These are phyloP conservation scores for Helicolenus hilgendorfi DNA, from an alignment of 2,797 vertebrate genomes.

Conservation along the genomic window DNA sequence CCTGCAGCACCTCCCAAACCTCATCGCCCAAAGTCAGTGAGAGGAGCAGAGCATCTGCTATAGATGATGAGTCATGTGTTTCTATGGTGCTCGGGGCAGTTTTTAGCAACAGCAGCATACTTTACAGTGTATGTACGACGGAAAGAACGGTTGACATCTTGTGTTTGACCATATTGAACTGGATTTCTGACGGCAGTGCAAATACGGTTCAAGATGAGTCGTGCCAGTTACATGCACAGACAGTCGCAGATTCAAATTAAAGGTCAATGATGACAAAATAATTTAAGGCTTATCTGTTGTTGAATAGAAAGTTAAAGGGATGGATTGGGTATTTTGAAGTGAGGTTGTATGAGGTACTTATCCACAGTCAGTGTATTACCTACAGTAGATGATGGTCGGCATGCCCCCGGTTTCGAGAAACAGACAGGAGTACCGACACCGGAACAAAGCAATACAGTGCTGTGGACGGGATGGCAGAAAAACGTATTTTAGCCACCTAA, in stretches of 20 bases:
- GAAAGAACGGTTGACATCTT: neutral
- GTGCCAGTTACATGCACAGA: neutral
- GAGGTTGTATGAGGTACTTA: no score
- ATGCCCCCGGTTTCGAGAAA: accelerated
- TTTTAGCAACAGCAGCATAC: conserved; percentile 9
- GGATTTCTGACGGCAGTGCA: neutral
- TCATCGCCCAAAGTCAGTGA: conserved; percentile 55
- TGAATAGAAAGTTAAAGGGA: neutral
- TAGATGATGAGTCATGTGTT: conserved; percentile 69
- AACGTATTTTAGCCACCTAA: no score
- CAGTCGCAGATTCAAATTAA: neutral
- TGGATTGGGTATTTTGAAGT: no score
- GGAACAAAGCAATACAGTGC: no score
- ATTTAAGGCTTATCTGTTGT: neutral
- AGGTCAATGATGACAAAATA: neutral
- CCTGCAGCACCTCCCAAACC: conserved; percentile 59
- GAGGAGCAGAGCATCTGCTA: conserved; percentile 60
- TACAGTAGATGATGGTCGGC: no score
- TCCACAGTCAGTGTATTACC: no score
- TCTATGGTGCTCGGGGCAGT: conserved; percentile 49
- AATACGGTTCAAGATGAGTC: neutral
- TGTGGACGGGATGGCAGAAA: no score
- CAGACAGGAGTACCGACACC: no score
- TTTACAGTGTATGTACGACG: neutral
- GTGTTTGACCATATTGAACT: conserved; percentile 4